phyloP scores from a whole-genome alignment of 2,888 invertebrate genomes.

The Pheosia gnoma region DNA sequence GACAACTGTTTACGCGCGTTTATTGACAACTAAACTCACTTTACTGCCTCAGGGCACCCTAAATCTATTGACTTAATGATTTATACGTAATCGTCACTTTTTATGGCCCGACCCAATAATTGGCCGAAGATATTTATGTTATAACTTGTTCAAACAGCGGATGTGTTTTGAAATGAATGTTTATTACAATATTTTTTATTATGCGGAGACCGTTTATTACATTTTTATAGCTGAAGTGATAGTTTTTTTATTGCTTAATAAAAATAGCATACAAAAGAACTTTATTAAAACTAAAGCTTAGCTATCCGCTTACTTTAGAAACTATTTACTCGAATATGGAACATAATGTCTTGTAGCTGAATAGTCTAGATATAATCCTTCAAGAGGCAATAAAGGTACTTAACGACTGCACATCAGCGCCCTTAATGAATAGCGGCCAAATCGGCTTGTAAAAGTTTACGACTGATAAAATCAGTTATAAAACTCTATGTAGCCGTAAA shows the following conservation, averaged over 20 bases:
- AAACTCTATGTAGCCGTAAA: constrained; percentile 78
- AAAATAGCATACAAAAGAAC: constrained; percentile 30
- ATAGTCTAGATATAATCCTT: neutral
- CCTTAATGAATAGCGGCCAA: constrained; percentile 63
- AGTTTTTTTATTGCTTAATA: constrained; percentile 34
- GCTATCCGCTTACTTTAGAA: constrained; percentile 5
- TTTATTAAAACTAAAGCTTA: constrained; percentile 9
- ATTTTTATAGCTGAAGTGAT: constrained; percentile 35
- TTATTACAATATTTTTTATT: constrained; percentile 37
- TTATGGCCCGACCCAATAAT: constrained; percentile 43
- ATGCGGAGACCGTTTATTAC: constrained; percentile 40
- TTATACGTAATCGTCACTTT: constrained; percentile 54
- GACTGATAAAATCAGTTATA: constrained; percentile 82
- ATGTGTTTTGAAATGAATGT: constrained; percentile 42
- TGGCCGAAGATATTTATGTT: constrained; percentile 40
- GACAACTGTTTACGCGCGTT: constrained; percentile 63
- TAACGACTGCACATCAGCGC: constrained; percentile 32
- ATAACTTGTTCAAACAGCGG: constrained; percentile 39
- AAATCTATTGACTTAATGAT: constrained; percentile 70
- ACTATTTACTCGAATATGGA: neutral
- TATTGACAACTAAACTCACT: constrained; percentile 66
- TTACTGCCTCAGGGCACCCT: constrained; percentile 56
- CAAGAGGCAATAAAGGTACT: constrained; percentile 9
- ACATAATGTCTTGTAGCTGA: neutral
- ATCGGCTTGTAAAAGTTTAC: constrained; percentile 77